A percentile compares a stretch with the other conserved stretches of the same genome.
Evolutionary conservation across 1,140 invertebrate genomes (phyloP).

Genomic region (Plectrocnemia conspersa): DNA sequence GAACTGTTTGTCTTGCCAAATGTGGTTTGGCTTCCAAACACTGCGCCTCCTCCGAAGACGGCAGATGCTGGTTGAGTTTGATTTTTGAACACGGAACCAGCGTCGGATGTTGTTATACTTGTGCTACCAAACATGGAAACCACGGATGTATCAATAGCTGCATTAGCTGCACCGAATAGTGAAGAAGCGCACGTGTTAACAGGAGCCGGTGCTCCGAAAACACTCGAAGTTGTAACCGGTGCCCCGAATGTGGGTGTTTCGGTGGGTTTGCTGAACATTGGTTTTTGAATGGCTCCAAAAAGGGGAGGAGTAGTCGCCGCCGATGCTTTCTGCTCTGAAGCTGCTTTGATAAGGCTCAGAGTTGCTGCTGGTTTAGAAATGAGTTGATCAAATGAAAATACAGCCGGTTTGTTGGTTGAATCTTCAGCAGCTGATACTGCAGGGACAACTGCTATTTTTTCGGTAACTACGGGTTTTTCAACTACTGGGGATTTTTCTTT

Average conservation of each 20-base stretch:
- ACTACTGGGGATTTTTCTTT: too few species aligned
- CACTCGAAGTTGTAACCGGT: slow-evolving; percentile 9
- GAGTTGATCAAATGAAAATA: too few species aligned
- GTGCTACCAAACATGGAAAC: slow-evolving; percentile 24
- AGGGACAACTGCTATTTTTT: too few species aligned
- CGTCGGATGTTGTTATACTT: slow-evolving; percentile 21
- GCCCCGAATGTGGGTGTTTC: slow-evolving; percentile 24
- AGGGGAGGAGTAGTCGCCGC: not conserved
- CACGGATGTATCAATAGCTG: slow-evolving; percentile 20
- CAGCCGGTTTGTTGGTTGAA: too few species aligned
- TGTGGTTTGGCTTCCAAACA: slow-evolving; percentile 23
- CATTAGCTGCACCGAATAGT: slow-evolving; percentile 32
- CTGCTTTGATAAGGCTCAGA: too few species aligned
- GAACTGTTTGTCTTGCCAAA: slow-evolving; percentile 24
- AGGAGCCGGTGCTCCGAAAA: slow-evolving; percentile 22
- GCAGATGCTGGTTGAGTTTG: slow-evolving; percentile 11
- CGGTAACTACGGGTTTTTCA: too few species aligned
- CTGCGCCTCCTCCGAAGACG: slow-evolving; percentile 24
- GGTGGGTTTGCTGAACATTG: not conserved
- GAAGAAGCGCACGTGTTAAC: slow-evolving; percentile 29
- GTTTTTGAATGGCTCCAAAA: slow-evolving; percentile 7
- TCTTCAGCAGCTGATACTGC: too few species aligned
- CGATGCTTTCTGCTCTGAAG: too few species aligned
- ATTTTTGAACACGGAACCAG: slow-evolving; percentile 18
- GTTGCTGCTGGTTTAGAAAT: too few species aligned